phyloP scores from a whole-genome alignment of 2,113 vertebrate genomes.

The Penelope pileata region DNA sequence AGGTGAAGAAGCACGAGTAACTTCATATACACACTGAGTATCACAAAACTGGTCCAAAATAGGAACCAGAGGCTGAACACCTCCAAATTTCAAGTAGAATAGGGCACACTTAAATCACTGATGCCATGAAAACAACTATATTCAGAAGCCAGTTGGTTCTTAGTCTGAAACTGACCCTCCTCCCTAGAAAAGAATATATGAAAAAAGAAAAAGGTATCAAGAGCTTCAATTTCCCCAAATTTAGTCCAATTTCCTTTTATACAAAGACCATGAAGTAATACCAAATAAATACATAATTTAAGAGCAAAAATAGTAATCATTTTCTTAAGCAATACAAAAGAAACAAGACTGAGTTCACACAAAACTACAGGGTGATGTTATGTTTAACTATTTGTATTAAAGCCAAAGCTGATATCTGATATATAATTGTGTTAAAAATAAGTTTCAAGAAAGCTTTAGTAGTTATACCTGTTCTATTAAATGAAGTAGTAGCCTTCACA shows the following conservation, averaged over 20 bases:
- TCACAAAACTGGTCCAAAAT: neutral
- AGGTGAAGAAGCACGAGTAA: slow-evolving; percentile 5
- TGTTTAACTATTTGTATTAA: neutral
- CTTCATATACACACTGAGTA: neutral
- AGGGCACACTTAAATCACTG: neutral
- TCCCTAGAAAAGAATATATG: neutral
- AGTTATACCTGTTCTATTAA: neutral
- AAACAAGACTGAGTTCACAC: neutral
- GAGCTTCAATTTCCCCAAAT: neutral
- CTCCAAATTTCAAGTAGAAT: neutral
- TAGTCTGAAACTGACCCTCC: neutral
- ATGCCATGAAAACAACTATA: neutral
- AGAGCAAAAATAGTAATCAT: neutral
- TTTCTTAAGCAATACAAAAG: neutral
- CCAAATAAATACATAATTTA: slow-evolving; percentile 1
- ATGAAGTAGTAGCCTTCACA: neutral
- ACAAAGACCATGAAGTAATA: neutral
- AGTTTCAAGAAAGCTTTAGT: neutral
- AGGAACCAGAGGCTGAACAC: neutral
- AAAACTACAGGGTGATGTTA: neutral
- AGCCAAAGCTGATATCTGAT: neutral
- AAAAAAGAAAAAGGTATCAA: neutral
- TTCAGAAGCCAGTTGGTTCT: neutral
- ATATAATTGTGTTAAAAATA: neutral
- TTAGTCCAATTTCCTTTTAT: neutral